Evolutionary conservation across 1,140 invertebrate genomes (phyloP).

Genomic region (Chymomyza costata): DNA sequence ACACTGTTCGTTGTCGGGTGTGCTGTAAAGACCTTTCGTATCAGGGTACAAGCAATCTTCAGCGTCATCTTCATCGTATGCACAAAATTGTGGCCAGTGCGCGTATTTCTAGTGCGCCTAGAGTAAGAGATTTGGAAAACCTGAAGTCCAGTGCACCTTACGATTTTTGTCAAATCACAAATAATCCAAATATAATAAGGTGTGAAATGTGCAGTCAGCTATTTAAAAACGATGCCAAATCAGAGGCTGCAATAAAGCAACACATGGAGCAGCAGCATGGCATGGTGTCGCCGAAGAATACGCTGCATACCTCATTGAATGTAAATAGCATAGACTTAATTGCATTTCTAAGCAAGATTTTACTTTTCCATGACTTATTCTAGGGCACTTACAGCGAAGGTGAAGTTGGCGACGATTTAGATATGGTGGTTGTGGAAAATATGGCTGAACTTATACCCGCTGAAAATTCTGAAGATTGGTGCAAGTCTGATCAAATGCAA

Average conservation of each 20-base stretch:
- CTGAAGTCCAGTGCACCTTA: slow-evolving; percentile 8
- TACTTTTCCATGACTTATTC: not conserved
- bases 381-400: not conserved
- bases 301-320: no score
- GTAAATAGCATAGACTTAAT: no score
- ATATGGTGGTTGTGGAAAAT: no score
- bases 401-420: not conserved
- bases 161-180: slow-evolving; percentile 26
- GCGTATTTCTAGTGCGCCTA: not conserved
- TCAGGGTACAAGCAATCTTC: slow-evolving; percentile 53
- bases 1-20: slow-evolving; percentile 39
- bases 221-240: slow-evolving; percentile 30
- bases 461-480: no score
- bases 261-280: slow-evolving; percentile 14
- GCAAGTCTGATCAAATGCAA: no score
- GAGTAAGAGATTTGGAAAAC: not conserved
- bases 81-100: slow-evolving; percentile 35
- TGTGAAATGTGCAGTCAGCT: slow-evolving; percentile 46
- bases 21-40: slow-evolving; percentile 49
- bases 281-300: no score
- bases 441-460: no score
- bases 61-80: slow-evolving; percentile 53
- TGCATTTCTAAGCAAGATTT: no score
- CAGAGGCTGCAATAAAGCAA: slow-evolving; percentile 14
- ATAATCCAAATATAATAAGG: slow-evolving; percentile 24